Base-by-base conservation (phyloP, 2,888 invertebrate genomes). In the Stomorhina lunata region DNA sequence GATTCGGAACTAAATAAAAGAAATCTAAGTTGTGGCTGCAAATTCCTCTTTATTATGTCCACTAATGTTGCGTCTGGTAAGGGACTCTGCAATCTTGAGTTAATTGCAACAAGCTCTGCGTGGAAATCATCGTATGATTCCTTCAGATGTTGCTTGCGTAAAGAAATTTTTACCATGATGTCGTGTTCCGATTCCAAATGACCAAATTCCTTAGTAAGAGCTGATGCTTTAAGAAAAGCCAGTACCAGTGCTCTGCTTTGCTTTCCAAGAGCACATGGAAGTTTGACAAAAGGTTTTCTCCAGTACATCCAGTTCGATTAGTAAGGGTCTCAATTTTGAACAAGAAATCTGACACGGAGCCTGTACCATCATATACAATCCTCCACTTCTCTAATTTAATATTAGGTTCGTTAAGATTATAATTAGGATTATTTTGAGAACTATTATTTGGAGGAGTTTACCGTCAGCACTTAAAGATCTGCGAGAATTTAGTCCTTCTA, bases 121-220 rank as follows among this genome's bases (percentile, higher is more conserved):
- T 29, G 29, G 29, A 29, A 29, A 29, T 29, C 29, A 29, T 6
- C 29, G 6, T 29, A 29, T 5, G 29, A 29, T 29, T 29, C 29
- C 6, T 29, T 29, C 4, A 5, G 29, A 5, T 29, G 29, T 29
- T 29, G 29, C 29, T 29, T 29, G 29, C 29, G 29, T 5, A 25
- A 32, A 1, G 57, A 48, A 2, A 71, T 61, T 27, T 48, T 40
- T 27, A 72, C 10, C 2, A 72, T 20, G 17, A 72, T 50, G n/a
- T 72, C 61, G 27, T 72, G 37, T 34, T 61, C 72, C 6, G 59
- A 10, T 27, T 71, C 48, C 2, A 59, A 2, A n/a, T 40, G 7
- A n/a, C n/a, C n/a, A n/a, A n/a, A n/a, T n/a, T n/a, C n/a, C n/a
- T n/a, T n/a, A n/a, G n/a, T n/a, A n/a, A 72, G n/a, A 2, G 59